Evolutionary conservation across 2,888 invertebrate species (phyloP), one percentile per base, ranked within the genome.

Genomic region (Tetanocera ferruginea): DNA sequence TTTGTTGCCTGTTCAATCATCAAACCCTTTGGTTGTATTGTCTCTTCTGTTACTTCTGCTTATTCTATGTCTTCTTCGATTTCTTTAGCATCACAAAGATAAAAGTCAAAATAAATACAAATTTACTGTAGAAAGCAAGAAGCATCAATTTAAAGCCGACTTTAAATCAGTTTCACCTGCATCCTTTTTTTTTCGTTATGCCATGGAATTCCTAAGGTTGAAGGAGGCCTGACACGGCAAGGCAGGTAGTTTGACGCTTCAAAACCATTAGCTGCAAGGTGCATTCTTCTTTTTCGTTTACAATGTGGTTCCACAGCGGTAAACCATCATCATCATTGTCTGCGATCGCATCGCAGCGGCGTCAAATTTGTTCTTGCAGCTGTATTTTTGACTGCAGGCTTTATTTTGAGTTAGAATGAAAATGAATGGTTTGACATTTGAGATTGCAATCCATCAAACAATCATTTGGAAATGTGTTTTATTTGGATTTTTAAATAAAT

Each of bases 181-280:
- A 75, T 75, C 74, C 74, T 64, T 64, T 75, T 49, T 17, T 34
- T 5, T n/a, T n/a, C 34, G 25, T 49, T 9, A 25, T 51, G 23
- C 51, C 37, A 37, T 34, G 37, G 51, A 70, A 17, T 17, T 19
- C 64, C 49, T 51, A 31, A 23, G 25, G 43, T 60, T 23, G 72
- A n/a, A 49, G 31, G 4, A 64, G 66, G 66, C 52, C 66, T 66
- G 74, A 8, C 66, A 19, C 28, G 17, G 25, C 31, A 5, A 52
- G 69, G 51, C 25, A 23, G 49, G 87, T 86, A 87, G 86, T 43
- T 43, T 14, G 43, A 43, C 43, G 11, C 43, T 43, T 88, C 87
- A 86, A 86, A 87, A 87, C 84, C 84, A 84, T 88, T 88, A 86
- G 84, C 84, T 82, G 87, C 88, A 87, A 87, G 87, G 88, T 87